These are phyloP conservation scores for Leptinotarsa juncta DNA, from an alignment of 2,888 invertebrate species.

Conservation along the genomic window DNA sequence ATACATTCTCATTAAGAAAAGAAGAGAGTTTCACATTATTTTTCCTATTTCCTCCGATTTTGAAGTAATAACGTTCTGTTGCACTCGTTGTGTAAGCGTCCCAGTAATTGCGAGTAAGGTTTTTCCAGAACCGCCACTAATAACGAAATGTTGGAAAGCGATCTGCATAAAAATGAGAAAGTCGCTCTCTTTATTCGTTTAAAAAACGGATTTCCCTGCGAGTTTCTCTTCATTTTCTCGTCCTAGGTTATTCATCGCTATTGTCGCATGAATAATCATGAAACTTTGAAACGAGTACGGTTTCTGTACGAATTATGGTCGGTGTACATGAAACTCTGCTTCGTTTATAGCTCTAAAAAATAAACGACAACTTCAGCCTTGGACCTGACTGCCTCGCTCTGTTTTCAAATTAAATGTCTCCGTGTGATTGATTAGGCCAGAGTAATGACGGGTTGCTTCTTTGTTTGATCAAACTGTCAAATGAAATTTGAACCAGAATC, in stretches of 20 bases:
- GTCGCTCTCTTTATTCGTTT: constrained; percentile 8
- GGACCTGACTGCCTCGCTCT: neutral
- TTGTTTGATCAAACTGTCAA: neutral
- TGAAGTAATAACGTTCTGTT: no score
- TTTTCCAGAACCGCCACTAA: neutral
- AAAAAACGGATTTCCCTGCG: constrained; percentile 6
- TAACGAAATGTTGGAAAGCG: neutral
- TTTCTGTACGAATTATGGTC: neutral
- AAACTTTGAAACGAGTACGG: constrained; percentile 21
- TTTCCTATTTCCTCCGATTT: no score
- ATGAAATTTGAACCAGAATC: neutral
- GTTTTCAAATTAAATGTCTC: constrained; percentile 13
- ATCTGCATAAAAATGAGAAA: neutral
- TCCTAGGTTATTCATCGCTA: constrained; percentile 24
- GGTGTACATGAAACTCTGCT: neutral
- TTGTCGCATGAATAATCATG: constrained; percentile 27
- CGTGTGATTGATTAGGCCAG: neutral
- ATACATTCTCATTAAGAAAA: no score
- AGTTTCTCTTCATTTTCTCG: constrained; percentile 22
- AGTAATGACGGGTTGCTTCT: neutral
- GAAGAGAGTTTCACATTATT: no score
- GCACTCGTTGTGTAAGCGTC: no score
- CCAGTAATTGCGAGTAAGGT: neutral
- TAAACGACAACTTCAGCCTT: neutral
- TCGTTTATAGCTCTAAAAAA: neutral